These are phyloP conservation scores for Passer montanus DNA, from an alignment of 2,113 vertebrate species.

Conservation along the genomic window DNA sequence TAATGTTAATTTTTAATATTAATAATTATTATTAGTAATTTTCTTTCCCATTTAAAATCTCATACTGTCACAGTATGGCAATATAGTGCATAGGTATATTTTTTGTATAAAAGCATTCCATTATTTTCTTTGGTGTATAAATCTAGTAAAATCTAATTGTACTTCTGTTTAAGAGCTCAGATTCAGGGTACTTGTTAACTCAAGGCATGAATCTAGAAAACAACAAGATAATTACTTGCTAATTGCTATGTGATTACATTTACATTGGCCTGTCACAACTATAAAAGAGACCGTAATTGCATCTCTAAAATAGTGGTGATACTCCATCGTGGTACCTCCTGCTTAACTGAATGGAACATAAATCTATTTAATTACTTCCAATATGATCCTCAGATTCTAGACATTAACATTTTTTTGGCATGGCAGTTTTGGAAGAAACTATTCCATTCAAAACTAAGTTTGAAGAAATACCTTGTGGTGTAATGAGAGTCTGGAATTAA, in stretches of 20 bases:
- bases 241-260: constrained; percentile 73
- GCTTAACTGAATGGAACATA: constrained; percentile 24
- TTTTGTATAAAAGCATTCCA: background rate
- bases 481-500: constrained; percentile 7
- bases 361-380: constrained; percentile 16
- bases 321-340: background rate
- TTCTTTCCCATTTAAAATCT: background rate
- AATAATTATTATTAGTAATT: background rate
- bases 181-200: constrained; percentile 28
- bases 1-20: background rate
- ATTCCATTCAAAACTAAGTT: background rate
- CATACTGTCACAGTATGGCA: background rate
- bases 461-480: background rate
- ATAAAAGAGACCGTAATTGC: constrained; percentile 49
- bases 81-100: background rate
- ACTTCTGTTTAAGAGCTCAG: constrained; percentile 34
- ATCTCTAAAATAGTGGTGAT: constrained; percentile 30
- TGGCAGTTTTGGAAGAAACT: background rate
- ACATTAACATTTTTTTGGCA: background rate
- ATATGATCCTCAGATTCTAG: background rate
- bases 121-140: constrained; percentile 13
- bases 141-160: background rate
- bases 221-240: constrained; percentile 63
- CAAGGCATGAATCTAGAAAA: constrained; percentile 34
- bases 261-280: constrained; percentile 62